Evolutionary conservation across 2,888 invertebrate genomes (phyloP).

Genomic region (Homarus gammarus): DNA sequence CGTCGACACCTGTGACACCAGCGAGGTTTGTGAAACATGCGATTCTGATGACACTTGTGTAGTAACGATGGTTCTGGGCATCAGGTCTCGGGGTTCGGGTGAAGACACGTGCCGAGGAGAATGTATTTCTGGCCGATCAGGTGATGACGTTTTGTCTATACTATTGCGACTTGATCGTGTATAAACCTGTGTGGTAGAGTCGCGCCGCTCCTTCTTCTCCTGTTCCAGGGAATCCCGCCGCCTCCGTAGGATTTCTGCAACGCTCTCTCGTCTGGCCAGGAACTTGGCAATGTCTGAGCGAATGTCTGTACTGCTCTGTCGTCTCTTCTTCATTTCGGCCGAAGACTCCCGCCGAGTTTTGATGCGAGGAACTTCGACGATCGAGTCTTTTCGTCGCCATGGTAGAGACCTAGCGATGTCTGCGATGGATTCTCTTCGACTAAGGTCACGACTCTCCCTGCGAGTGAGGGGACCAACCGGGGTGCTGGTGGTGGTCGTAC

Average conservation of each 20-base stretch:
- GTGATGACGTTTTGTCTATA: conserved; percentile 70
- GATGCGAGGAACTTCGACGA: conserved; percentile 73
- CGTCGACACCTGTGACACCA: conserved; percentile 64
- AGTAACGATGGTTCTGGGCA: conserved; percentile 66
- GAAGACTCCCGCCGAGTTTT: conserved; percentile 75
- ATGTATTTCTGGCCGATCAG: conserved; percentile 67
- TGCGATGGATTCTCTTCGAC: conserved; percentile 91
- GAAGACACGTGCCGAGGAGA: conserved; percentile 62
- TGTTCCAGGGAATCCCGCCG: conserved; percentile 74
- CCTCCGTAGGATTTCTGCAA: conserved; percentile 72
- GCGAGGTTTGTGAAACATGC: conserved; percentile 68
- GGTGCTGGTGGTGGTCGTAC: conserved; percentile 68
- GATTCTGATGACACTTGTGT: conserved; percentile 72
- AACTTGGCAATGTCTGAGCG: conserved; percentile 74
- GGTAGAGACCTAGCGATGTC: conserved; percentile 90
- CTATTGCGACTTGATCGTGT: conserved; percentile 58
- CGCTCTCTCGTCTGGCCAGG: conserved; percentile 74
- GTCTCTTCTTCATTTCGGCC: conserved; percentile 73
- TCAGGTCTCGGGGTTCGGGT: conserved; percentile 69
- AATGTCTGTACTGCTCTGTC: conserved; percentile 74
- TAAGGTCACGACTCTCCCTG: conserved; percentile 81
- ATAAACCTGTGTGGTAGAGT: conserved; percentile 75
- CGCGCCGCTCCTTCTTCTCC: conserved; percentile 70
- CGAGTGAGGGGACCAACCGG: conserved; percentile 76
- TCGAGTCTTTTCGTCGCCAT: conserved; percentile 78